phyloP scores from a whole-genome alignment of 2,797 vertebrate genomes.

The Melanogrammus aeglefinus region DNA sequence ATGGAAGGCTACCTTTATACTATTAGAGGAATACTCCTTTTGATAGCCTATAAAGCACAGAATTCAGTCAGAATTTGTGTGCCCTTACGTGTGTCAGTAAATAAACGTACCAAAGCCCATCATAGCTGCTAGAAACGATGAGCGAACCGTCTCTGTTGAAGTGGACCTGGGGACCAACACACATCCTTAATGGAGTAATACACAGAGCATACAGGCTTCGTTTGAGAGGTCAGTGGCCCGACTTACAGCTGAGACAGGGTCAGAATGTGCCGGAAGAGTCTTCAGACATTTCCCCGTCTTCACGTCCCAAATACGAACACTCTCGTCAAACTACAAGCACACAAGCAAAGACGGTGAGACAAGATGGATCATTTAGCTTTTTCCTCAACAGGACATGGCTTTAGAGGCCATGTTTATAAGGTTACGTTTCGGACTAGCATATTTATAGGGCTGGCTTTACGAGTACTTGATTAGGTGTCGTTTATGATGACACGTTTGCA shows the following conservation, averaged over 20 bases:
- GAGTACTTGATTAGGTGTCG: too few relatives aligned
- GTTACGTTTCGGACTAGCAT: too few relatives aligned
- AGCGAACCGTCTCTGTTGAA: constrained; percentile 98
- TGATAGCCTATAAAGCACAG: background rate
- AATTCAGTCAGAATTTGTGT: background rate
- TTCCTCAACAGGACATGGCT: background rate
- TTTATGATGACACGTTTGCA: too few relatives aligned
- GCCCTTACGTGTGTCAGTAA: background rate
- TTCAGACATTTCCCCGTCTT: constrained; percentile 99
- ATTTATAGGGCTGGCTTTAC: background rate
- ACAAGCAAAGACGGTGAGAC: constrained; percentile 1
- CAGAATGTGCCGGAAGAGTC: constrained; percentile 95
- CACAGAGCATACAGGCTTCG: background rate
- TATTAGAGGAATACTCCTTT: background rate
- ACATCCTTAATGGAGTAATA: background rate
- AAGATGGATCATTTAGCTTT: background rate
- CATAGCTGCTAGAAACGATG: constrained; percentile 98
- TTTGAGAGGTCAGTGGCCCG: background rate
- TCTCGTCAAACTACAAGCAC: constrained; percentile 88
- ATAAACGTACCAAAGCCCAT: constrained; percentile 87
- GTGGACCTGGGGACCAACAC: constrained; percentile 80
- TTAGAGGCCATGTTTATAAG: background rate
- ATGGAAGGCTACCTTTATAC: background rate
- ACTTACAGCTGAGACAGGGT: constrained; percentile 95
- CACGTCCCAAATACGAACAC: constrained; percentile 98